A percentile compares a stretch with the other conserved stretches of the same genome.
phyloP scores from a whole-genome alignment of 64 coral and sea anemone genomes.

The Catalaphyllia jardinei region DNA sequence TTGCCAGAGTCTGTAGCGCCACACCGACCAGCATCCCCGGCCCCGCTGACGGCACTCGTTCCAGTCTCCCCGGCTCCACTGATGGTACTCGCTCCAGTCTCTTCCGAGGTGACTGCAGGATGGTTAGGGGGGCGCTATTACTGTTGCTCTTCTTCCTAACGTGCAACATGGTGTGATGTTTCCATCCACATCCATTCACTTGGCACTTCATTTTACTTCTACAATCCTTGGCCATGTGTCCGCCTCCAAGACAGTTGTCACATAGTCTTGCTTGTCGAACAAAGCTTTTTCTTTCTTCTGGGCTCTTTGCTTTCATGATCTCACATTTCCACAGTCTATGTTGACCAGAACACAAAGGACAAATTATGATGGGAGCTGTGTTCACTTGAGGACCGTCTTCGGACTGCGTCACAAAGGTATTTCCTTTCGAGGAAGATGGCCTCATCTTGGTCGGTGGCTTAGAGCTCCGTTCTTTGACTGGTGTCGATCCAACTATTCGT shows the following conservation, averaged over 20 bases:
- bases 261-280: conserved; percentile 47
- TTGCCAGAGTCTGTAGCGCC: background rate
- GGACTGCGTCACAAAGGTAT: no score
- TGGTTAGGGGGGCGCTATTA: background rate
- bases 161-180: conserved; percentile 56
- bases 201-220: conserved; percentile 56
- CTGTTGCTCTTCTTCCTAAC: background rate
- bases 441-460: background rate
- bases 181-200: conserved; percentile 50
- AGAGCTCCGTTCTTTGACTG: background rate
- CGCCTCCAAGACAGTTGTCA: conserved; percentile 39
- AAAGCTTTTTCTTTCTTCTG: conserved; percentile 36
- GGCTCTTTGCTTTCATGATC: no score
- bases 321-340: no score
- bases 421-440: no score
- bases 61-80: conserved; percentile 32
- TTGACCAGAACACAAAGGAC: conserved; percentile 28
- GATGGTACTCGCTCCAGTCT: conserved; percentile 11
- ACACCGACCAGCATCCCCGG: conserved; percentile 11
- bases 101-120: background rate
- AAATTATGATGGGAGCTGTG: no score
- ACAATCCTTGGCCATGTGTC: conserved; percentile 41
- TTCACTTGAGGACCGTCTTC: no score
- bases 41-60: conserved; percentile 33
- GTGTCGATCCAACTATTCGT: conserved; percentile 12